Evolutionary conservation across 2,113 vertebrate species (phyloP), one percentile per base, ranked within the genome.

Genomic region (Prionailurus bengalensis): DNA sequence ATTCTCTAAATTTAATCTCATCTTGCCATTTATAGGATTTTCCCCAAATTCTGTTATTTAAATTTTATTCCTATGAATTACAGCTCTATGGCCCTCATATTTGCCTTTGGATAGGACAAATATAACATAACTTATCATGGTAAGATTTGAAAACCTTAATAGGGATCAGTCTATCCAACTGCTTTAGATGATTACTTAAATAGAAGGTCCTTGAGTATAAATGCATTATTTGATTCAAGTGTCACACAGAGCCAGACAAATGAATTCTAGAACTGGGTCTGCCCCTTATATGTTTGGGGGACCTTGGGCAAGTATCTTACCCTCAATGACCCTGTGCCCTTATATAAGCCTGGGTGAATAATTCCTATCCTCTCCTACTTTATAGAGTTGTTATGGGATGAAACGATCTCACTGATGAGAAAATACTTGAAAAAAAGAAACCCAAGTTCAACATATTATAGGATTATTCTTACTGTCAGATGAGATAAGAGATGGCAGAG

Each of bases 361-460:
- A 89, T 66, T 95, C 39, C 33, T 55, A 63, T 74, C 51, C 33
- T 55, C 63, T 91, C 21, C 25, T 39, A 85, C 29, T 73, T 92
- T 68, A 55, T 12, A 51, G 78, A 23, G 23, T 33, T 78, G 33
- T 53, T 95, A 12, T 39, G 36, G 66, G 36, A 93, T 76, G 91
- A 93, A 86, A 86, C 90, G 36, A 94, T 92, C 92, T 97, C 94
- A 96, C 1, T 63, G 86, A 89, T 93, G 89, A 96, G 94, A 33
- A 95, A 96, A 85, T 65, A 7, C 73, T 85, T 48, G 19, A 23
- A 68, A 81, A 65, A 73, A 81, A 74, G 33, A 42, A 68, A 45
- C 33, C 33, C 58, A 39, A 65, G 73, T 71, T 74, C 73, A 79
- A 1, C 36, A n/a, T 92, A 36, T 91, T 71, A 73, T 23, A 96